Conservation (phyloP, 2,113 vertebrate genomes). For the Ifrita kowaldi region DNA sequence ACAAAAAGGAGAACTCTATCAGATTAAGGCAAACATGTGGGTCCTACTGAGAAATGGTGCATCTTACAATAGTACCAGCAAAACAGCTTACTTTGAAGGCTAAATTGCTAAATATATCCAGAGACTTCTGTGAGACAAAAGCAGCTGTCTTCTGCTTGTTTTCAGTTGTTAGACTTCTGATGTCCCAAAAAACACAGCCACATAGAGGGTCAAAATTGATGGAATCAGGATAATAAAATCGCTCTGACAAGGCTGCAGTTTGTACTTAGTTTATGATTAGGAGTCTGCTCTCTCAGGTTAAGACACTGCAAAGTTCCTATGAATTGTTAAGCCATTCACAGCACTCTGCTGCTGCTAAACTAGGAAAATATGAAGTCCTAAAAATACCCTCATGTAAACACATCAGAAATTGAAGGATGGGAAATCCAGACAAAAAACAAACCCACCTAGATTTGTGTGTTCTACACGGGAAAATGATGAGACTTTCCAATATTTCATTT, state of each 20-base stretch:
- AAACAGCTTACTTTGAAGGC: slow-evolving; percentile 38
- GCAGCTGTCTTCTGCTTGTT: slow-evolving; percentile 36
- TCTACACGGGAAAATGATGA: not conserved
- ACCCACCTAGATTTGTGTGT: not conserved
- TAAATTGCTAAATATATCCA: slow-evolving; percentile 5
- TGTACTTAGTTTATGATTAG: slow-evolving; percentile 42
- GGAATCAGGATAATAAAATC: slow-evolving; percentile 12
- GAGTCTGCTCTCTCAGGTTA: slow-evolving; percentile 20
- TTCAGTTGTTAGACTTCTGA: slow-evolving; percentile 22
- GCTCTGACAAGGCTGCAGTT: not conserved
- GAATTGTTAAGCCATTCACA: slow-evolving; percentile 30
- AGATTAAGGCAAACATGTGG: slow-evolving; percentile 52
- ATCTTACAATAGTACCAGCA: not conserved
- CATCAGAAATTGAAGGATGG: not conserved
- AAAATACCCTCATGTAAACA: slow-evolving; percentile 27
- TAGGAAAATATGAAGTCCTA: not conserved
- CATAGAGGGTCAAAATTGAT: not conserved
- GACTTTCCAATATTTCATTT: not conserved
- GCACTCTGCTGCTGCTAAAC: not conserved
- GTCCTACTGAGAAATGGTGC: slow-evolving; percentile 47
- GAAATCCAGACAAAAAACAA: not conserved
- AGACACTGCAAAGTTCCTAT: not conserved
- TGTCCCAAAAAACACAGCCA: slow-evolving; percentile 1
- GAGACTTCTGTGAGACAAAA: not conserved
- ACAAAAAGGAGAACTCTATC: slow-evolving; percentile 51